Evolutionary conservation across 2,888 invertebrate genomes (phyloP).

Genomic region (Pomacea canaliculata): DNA sequence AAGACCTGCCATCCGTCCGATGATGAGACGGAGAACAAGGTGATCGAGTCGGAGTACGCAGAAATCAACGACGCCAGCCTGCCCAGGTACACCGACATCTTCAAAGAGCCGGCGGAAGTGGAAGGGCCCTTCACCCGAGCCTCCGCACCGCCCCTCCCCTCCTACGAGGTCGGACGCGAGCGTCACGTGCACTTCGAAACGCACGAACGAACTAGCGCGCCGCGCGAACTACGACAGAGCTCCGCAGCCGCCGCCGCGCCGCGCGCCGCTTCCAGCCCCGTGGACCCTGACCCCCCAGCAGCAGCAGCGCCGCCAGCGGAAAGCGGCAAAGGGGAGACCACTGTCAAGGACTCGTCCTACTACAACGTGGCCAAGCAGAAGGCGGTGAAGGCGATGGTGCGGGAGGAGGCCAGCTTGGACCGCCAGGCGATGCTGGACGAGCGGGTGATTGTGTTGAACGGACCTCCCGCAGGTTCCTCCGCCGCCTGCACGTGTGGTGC

Average conservation of each 20-base stretch:
- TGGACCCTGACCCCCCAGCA: constrained; percentile 11
- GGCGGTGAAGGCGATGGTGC: background rate
- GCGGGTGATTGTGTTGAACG: no score
- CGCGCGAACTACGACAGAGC: no score
- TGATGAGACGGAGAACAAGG: constrained; percentile 25
- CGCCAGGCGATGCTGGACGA: no score
- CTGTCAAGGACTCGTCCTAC: background rate
- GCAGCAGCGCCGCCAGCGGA: background rate
- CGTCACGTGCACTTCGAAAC: background rate
- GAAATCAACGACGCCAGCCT: constrained; percentile 35
- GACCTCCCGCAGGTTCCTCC: no score
- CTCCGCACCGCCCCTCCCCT: constrained; percentile 31
- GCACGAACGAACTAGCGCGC: no score
- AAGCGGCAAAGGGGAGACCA: background rate
- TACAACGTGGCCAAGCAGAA: constrained; percentile 1
- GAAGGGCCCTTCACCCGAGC: constrained; percentile 31
- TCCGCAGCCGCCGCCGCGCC: no score
- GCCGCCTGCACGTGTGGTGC: no score
- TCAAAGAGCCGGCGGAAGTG: constrained; percentile 25
- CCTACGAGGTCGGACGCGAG: constrained; percentile 15
- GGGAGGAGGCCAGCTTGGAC: no score
- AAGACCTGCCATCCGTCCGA: constrained; percentile 16
- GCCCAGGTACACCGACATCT: constrained; percentile 34
- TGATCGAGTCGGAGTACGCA: constrained; percentile 44
- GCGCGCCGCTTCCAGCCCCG: constrained; percentile 20